phyloP scores from a whole-genome alignment of 2,113 vertebrate genomes.

The Antigone vipio region DNA sequence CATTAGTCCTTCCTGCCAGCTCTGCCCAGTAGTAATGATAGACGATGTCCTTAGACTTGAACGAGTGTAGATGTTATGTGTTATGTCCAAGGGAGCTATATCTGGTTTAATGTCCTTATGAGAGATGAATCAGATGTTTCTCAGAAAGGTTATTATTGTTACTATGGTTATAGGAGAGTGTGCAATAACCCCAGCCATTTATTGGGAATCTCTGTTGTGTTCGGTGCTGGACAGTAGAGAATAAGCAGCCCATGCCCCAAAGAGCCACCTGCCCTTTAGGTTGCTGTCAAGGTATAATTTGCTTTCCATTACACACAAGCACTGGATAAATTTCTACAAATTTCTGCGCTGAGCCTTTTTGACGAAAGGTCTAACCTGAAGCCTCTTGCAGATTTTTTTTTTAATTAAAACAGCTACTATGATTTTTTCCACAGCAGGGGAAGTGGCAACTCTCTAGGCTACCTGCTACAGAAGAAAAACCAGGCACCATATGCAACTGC shows the following conservation, averaged over 20 bases:
- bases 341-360: background rate
- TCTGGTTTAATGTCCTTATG: background rate
- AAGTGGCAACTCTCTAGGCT: background rate
- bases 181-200: background rate
- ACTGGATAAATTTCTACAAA: background rate
- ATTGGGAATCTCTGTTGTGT: background rate
- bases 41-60: fast-evolving
- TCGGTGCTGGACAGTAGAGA: background rate
- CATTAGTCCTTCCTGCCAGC: background rate
- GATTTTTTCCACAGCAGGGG: background rate
- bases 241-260: background rate
- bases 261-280: background rate
- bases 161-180: background rate
- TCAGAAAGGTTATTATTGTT: background rate
- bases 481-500: slow-evolving; percentile 48
- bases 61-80: background rate
- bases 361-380: background rate
- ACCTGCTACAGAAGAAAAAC: slow-evolving; percentile 17
- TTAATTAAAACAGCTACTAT: background rate
- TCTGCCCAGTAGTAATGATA: fast-evolving
- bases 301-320: background rate
- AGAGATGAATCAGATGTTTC: background rate
- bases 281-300: background rate
- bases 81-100: background rate
- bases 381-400: background rate